A percentile compares a stretch with the other conserved stretches of the same genome.
Evolutionary conservation across 2,888 invertebrate species (phyloP).

Genomic region (Cryptocephalus primarius): DNA sequence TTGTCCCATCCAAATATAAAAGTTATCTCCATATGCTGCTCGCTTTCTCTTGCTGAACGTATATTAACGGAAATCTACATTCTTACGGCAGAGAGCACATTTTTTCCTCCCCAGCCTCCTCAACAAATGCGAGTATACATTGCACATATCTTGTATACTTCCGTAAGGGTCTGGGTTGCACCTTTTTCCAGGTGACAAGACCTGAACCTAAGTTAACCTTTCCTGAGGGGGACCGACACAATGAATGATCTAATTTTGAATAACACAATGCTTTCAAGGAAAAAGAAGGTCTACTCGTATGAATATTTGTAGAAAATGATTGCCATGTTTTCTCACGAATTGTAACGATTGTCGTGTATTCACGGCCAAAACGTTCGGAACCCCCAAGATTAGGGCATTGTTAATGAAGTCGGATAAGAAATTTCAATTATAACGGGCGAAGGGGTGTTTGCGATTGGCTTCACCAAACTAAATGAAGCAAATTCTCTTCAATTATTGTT

Average conservation of each 20-base stretch:
- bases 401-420: too few species aligned
- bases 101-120: constrained; percentile 15
- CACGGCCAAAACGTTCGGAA: neutral
- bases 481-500: too few species aligned
- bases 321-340: constrained; percentile 14
- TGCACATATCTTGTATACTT: constrained; percentile 8
- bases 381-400: too few species aligned
- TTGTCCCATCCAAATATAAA: neutral
- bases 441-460: neutral
- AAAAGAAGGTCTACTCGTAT: constrained; percentile 20
- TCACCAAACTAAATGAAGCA: too few species aligned
- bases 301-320: constrained; percentile 27
- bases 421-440: constrained; percentile 3
- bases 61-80: constrained; percentile 19
- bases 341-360: constrained; percentile 7
- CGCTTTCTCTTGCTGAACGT: neutral
- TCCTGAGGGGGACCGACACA: constrained; percentile 23
- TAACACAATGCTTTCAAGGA: constrained; percentile 25
- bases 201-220: constrained; percentile 27
- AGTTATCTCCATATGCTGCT: neutral
- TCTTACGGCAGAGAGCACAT: constrained; percentile 20
- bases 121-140: neutral
- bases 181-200: constrained; percentile 27
- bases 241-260: constrained; percentile 36
- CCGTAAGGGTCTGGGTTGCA: constrained; percentile 9